Conservation (phyloP, 2,113 vertebrate species). For the Chinchilla lanigera region DNA sequence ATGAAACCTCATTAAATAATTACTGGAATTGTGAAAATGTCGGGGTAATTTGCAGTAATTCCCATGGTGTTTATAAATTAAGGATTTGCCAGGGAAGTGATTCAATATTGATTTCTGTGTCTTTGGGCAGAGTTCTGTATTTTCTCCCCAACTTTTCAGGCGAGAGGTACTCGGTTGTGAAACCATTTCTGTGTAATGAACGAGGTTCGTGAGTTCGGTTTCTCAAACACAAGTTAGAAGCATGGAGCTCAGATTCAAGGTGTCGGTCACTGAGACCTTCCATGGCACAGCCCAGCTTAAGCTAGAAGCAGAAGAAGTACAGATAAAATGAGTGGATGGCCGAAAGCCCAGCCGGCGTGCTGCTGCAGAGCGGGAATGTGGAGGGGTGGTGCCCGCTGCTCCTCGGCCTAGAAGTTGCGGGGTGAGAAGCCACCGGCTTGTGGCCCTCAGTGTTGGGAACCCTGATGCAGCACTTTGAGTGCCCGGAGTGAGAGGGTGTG, state of each 20-base stretch:
- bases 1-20: background rate
- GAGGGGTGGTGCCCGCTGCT: accelerated
- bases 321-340: background rate
- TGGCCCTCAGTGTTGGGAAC: background rate
- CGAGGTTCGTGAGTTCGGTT: background rate
- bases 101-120: background rate
- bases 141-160: slow-evolving; percentile 34
- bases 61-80: background rate
- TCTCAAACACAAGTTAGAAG: background rate
- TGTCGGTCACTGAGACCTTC: background rate
- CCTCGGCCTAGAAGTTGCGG: background rate
- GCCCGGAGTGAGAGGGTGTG: background rate
- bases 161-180: background rate
- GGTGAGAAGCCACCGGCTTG: background rate
- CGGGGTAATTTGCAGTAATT: background rate
- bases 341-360: background rate
- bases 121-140: background rate
- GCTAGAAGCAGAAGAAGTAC: background rate
- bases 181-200: background rate
- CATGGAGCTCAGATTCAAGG: background rate
- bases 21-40: slow-evolving; percentile 51
- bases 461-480: background rate
- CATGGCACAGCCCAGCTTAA: background rate
- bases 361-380: too few relatives aligned
- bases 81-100: background rate